phyloP scores from a whole-genome alignment of 2,888 invertebrate species.

The Noctuana brunneofusca region DNA sequence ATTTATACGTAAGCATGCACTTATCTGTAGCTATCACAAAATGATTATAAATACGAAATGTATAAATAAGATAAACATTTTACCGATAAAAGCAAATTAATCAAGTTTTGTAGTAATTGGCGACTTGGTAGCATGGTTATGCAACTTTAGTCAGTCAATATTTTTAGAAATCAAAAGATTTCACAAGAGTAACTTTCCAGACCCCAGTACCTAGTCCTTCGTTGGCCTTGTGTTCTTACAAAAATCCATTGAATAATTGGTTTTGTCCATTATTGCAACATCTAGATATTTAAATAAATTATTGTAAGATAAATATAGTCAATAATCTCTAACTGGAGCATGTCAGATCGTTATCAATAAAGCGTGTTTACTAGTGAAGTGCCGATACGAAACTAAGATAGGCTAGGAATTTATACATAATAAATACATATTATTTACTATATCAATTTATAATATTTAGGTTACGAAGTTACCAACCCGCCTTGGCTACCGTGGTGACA shows the following conservation, averaged over 20 bases:
- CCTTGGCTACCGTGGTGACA: too few relatives aligned
- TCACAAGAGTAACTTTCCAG: conserved; percentile 60
- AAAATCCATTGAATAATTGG: conserved; percentile 42
- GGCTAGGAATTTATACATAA: conserved; percentile 2
- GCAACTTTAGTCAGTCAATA: conserved; percentile 34
- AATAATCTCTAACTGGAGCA: conserved; percentile 42
- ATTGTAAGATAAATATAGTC: conserved; percentile 40
- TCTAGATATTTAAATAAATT: conserved; percentile 38
- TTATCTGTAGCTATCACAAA: conserved; percentile 33
- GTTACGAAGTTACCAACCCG: too few relatives aligned
- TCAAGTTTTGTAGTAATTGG: conserved; percentile 24
- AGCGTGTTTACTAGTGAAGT: conserved; percentile 35
- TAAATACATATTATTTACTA: too few relatives aligned
- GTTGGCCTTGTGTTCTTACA: conserved; percentile 54
- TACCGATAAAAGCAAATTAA: conserved; percentile 7
- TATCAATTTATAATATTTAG: too few relatives aligned
- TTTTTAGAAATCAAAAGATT: conserved; percentile 44
- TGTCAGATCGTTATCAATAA: conserved; percentile 42
- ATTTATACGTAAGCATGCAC: background rate
- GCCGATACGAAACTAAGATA: conserved; percentile 33
- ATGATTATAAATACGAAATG: conserved; percentile 12
- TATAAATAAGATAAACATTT: conserved; percentile 13
- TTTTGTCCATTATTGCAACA: conserved; percentile 34
- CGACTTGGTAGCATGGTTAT: conserved; percentile 23
- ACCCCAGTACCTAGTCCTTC: conserved; percentile 45